A percentile compares a stretch with the other conserved stretches of the same genome.
Conservation (phyloP, 1,140 invertebrate species). For the Musca domestica region DNA sequence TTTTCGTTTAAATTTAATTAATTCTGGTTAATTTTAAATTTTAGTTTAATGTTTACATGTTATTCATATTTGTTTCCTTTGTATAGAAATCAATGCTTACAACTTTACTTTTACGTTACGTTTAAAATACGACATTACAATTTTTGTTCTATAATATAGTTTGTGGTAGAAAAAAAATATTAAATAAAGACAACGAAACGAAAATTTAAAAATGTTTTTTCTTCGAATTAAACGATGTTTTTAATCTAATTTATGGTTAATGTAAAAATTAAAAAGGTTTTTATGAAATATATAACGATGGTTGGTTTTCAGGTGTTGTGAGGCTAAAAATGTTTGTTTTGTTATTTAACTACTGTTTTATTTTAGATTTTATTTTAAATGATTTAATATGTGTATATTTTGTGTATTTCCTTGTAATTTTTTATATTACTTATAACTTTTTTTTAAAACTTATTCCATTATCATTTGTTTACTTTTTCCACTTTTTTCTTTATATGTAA, state of each 20-base stretch:
- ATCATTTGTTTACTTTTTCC: conserved; percentile 5
- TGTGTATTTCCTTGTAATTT: neutral
- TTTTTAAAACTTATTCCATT: neutral
- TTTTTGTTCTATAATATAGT: conserved; percentile 32
- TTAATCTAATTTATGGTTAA: conserved; percentile 22
- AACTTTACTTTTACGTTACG: conserved; percentile 18
- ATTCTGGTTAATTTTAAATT: conserved; percentile 28
- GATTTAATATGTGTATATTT: conserved; percentile 14
- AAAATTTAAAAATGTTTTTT: conserved; percentile 10
- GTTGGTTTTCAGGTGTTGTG: conserved; percentile 14
- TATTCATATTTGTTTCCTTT: conserved; percentile 23
- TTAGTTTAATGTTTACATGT: conserved; percentile 18
- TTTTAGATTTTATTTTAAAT: conserved; percentile 4
- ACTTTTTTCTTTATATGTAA: conserved; percentile 11
- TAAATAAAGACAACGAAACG: conserved; percentile 3
- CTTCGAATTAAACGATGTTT: neutral
- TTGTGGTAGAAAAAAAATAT: conserved; percentile 32
- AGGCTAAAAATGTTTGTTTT: conserved; percentile 15
- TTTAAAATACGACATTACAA: conserved; percentile 11
- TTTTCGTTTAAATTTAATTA: conserved; percentile 27
- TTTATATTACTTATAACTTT: conserved; percentile 17
- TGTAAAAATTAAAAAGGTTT: conserved; percentile 24
- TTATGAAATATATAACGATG: conserved; percentile 25
- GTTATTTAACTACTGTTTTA: conserved; percentile 19
- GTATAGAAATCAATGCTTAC: conserved; percentile 22